A percentile compares a stretch with the other conserved stretches of the same genome.
These are phyloP conservation scores for Psittacula derbiana DNA, from an alignment of 2,797 vertebrate genomes.

Conservation along the genomic window DNA sequence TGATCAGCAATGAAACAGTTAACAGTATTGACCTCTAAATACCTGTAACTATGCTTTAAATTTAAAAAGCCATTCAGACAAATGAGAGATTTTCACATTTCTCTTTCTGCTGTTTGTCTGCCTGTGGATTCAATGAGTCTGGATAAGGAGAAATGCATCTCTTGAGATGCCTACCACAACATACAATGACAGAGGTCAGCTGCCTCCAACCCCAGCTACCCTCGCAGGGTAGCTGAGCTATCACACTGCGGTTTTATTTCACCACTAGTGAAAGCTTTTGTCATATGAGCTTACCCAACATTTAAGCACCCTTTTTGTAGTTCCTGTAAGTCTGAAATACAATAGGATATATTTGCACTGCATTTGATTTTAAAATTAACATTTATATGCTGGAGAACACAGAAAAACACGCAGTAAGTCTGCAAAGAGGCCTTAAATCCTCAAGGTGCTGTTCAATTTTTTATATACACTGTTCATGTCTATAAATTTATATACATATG, in stretches of 20 bases:
- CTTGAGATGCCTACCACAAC: background rate
- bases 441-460: background rate
- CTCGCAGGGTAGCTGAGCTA: background rate
- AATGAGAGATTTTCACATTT: background rate
- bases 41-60: background rate
- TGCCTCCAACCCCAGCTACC: background rate
- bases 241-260: background rate
- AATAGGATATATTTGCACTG: background rate
- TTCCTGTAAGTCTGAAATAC: background rate
- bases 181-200: background rate
- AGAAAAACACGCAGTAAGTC: background rate
- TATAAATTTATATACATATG: background rate
- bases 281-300: background rate
- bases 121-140: background rate
- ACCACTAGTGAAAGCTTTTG: background rate
- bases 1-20: background rate
- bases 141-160: background rate
- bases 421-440: background rate
- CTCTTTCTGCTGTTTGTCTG: background rate
- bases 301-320: background rate
- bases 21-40: background rate
- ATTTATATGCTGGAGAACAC: background rate
- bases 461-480: background rate
- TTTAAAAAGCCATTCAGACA: background rate
- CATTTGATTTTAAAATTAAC: background rate